A percentile compares a stretch with the other conserved stretches of the same genome.
These are phyloP conservation scores for Marronus borbonicus DNA, from an alignment of 2,888 invertebrate species.

Conservation along the genomic window DNA sequence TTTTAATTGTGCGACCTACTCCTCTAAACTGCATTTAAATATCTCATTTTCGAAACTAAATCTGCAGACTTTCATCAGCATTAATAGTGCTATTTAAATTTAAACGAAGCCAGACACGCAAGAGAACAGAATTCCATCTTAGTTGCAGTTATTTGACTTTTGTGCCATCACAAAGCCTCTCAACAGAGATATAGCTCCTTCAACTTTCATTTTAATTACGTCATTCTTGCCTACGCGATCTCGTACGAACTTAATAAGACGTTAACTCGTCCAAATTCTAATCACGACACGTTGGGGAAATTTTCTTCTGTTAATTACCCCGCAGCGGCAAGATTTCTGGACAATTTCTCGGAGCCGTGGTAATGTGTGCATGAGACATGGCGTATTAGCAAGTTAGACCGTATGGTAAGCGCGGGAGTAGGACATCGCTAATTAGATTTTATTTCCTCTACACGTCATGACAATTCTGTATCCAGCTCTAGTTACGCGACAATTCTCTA, in stretches of 20 bases:
- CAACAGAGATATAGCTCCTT: background rate
- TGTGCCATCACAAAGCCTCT: background rate
- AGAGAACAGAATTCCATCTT: background rate
- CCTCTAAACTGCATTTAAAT: background rate
- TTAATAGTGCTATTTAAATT: background rate
- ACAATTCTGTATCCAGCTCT: background rate
- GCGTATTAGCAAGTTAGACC: conserved; percentile 22
- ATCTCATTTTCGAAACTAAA: conserved; percentile 4
- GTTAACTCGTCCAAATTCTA: conserved; percentile 18
- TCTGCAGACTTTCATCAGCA: background rate
- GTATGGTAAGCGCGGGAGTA: background rate
- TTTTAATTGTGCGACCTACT: no score
- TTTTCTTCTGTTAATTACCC: conserved; percentile 31
- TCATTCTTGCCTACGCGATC: background rate
- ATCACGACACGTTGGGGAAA: conserved; percentile 34
- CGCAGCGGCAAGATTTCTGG: conserved; percentile 8
- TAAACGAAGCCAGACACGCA: background rate
- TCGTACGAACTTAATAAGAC: conserved; percentile 12
- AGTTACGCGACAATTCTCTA: conserved; percentile 19
- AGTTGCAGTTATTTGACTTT: no score
- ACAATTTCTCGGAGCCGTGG: conserved; percentile 2
- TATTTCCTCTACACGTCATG: conserved; percentile 15
- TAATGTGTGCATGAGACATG: conserved; percentile 6
- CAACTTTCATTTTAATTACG: conserved; percentile 25
- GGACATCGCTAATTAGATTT: conserved; percentile 25